Base-by-base conservation (phyloP, 2,113 vertebrate genomes). In the Orientallactaga bullata region DNA sequence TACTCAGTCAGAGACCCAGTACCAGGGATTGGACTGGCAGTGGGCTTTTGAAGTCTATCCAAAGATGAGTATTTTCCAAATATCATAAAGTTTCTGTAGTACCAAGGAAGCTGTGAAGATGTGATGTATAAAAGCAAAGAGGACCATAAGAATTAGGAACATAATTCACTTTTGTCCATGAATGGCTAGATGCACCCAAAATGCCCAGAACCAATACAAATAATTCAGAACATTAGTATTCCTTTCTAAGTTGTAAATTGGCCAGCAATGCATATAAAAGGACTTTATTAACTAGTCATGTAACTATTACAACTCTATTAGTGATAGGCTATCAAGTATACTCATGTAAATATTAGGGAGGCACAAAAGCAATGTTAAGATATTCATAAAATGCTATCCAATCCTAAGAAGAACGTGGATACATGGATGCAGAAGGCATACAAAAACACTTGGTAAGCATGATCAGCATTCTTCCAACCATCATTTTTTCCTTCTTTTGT, bases 401-500 rank as follows among this genome's bases (percentile, higher is more conserved):
- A 79, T 84, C 42, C 91, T 93, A 94, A 94, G 79, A 96, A 90
- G 89, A 71, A 95, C 6, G 96, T 87, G 32, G 72, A 96, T 90
- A 39, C 58, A 26, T 76, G 97, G 97, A 94, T 51, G 88, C 86
- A 97, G 87, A 97, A 82, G 88, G 28, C 0, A 79, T 91, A 91
- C 74, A 97, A 55, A 96, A 97, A 97, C 93, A 97, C 92, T 86
- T 96, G 95, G 81, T 88, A 96, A 94, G 83, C 95, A 26, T 0
- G 88, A 55, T 95, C 96, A 94, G 96, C 94, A 63, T 97, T 95
- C 97, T 95, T 90, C 97, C 97, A 97, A 95, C 96, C 93, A 97
- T 96, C 97, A 84, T 95, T 95, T 96, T 95, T 95, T 97, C 96
- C 95, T 88, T 97, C 96, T 97, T 96, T 97, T 94, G 96, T 85